Evolutionary conservation across 2,797 vertebrate species (phyloP), one percentile per base, ranked within the genome.

Genomic region (Enteromius anoplus): DNA sequence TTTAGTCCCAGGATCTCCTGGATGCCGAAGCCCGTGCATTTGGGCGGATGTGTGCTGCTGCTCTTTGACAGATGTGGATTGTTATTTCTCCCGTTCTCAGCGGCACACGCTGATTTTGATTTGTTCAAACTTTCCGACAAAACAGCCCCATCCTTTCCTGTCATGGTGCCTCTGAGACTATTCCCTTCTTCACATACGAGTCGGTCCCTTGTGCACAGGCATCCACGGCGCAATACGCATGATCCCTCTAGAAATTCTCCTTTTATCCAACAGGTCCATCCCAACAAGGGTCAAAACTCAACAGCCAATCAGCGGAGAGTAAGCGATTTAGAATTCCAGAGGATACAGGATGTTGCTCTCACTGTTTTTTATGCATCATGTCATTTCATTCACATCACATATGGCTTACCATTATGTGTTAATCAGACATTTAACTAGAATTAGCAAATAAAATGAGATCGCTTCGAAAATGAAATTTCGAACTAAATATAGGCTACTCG

Each of bases 231-330:
- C 91, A 93, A 94, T 95, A 95, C 94, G 95, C 94, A 89, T 90
- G 93, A 95, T 95, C 93, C 95, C 94, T 94, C 94, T 95, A 95
- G 95, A 96, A 96, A 95, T 96, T 95, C 93, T 93, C 94, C 92
- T 97, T 98, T 97, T 99, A 98, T 99, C 96, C 97, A 97, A 97
- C 97, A 97, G 96, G 96, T 95, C 96, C 93, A 95, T 95, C 96
- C 96, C 95, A 94, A 94, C 95, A 92, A 93, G 96, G 96, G 96
- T 96, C 96, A 95, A 94, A 94, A 92, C 89, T 86, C 92, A 91
- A 91, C 95, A 98, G 96, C 97, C 97, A 99, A 99, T 99, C 96
- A 97, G 96, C 93, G 92, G 94, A 93, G 91, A 95, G 95, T 89
- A 92, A 91, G 90, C 90, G 91, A 93, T 95, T 95, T 95, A 91